Conservation (phyloP, 2,797 vertebrate species). For the Psittacula echo region DNA sequence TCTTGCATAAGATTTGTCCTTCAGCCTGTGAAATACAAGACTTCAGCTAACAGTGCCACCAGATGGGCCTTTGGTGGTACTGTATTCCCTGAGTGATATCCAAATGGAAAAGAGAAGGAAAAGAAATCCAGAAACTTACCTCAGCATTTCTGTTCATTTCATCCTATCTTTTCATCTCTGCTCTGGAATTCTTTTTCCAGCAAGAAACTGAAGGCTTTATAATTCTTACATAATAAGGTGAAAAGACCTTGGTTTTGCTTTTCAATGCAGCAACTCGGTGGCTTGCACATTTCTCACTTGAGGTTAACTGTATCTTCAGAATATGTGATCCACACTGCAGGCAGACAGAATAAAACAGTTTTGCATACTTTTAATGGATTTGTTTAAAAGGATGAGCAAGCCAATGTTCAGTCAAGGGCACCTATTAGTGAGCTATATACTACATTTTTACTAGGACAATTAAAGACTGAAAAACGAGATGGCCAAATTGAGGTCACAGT, state of each 20-base stretch:
- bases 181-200: neutral
- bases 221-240: neutral
- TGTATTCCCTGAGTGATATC: neutral
- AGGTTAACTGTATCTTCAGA: constrained; percentile 57
- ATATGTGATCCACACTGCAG: rapidly evolving
- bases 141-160: constrained; percentile 21
- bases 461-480: neutral
- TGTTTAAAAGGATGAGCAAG: constrained; percentile 47
- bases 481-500: constrained; percentile 38
- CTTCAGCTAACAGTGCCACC: constrained; percentile 45
- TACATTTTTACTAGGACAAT: constrained; percentile 22
- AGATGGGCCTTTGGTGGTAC: neutral
- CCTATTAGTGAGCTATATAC: constrained; percentile 27
- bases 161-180: constrained; percentile 9
- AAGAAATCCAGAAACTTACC: neutral
- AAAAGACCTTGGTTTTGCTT: constrained; percentile 38
- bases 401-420: constrained; percentile 10
- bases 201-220: constrained; percentile 1
- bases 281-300: constrained; percentile 32
- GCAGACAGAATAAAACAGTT: neutral
- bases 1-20: neutral
- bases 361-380: constrained; percentile 25
- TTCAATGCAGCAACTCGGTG: neutral
- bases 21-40: neutral
- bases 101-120: neutral